Base-by-base conservation (phyloP, 2,888 invertebrate genomes). In the Temnothorax ravouxi region DNA sequence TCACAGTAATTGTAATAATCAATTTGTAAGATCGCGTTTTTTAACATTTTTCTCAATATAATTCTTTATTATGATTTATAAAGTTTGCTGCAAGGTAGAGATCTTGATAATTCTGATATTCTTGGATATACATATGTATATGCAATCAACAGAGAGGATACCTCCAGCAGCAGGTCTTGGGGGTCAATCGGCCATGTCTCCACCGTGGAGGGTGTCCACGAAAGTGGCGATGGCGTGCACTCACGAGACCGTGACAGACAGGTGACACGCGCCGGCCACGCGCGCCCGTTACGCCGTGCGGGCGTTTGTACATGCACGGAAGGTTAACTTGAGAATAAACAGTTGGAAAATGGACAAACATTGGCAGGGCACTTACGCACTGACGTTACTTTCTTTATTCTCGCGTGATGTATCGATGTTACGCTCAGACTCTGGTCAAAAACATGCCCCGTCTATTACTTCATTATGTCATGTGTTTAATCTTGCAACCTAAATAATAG, bases 261-360 rank as follows among this genome's bases (percentile, higher is more conserved):
- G 94, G 94, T 95, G 94, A 94, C 94, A 94, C 94, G 94, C 93
- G 94, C 91, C 91, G 74, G 92, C 91, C 94, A 93, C 94, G 94
- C 94, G 93, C 89, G 62, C 85, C 71, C 84, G 87, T 87, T 88
- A 83, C 87, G 77, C 75, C 71, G 67, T 59, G n/a, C 59, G 64
- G 15, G 66, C 69, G 72, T 75, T 34, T 61, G 29, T 83, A 56
- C 41, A 13, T 69, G 80, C 50, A 54, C 76, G 76, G 74, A 29
- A 64, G 86, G 89, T 92, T 88, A 88, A 91, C 90, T 91, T 83
- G 84, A 86, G 84, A 87, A 88, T 88, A 92, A 91, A 91, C 89
- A 89, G 88, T 86, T 87, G 89, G 88, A 87, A 90, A 92, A 91
- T 89, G 85, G 85, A 47, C 90, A 89, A 92, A 91, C 89, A 90